Conservation (phyloP, 2,888 invertebrate species). For the Gastrophysa polygoni region DNA sequence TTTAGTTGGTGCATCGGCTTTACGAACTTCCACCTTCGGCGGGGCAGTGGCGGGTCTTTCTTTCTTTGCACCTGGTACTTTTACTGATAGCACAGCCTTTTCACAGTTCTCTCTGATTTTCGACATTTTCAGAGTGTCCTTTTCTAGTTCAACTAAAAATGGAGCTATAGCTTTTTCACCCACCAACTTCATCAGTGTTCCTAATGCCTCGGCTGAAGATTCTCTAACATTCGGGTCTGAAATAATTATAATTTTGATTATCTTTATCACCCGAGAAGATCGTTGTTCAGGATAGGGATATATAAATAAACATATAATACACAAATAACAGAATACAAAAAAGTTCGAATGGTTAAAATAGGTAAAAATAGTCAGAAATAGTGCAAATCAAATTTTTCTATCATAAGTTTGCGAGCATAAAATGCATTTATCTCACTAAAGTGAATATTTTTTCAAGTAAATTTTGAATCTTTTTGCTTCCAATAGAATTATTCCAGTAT, state of each 20-base stretch:
- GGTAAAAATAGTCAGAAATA: no score
- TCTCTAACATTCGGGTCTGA: conserved; percentile 89
- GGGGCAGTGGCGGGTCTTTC: conserved; percentile 63
- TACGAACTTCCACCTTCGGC: conserved; percentile 52
- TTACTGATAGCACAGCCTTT: conserved; percentile 86
- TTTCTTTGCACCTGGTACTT: conserved; percentile 69
- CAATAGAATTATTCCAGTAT: no score
- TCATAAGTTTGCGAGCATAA: no score
- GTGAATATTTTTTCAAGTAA: no score
- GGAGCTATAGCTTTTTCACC: conserved; percentile 89
- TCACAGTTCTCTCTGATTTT: conserved; percentile 95
- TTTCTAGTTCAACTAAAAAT: conserved; percentile 87
- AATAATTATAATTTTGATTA: conserved; percentile 15
- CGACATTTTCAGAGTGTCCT: conserved; percentile 87
- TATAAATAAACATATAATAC: no score
- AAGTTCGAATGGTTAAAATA: no score
- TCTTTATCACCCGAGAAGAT: no score
- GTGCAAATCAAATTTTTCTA: no score
- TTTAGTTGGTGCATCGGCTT: conserved; percentile 41
- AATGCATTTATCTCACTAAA: no score
- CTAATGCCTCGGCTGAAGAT: conserved; percentile 89
- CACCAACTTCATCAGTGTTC: conserved; percentile 91
- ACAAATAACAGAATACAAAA: no score
- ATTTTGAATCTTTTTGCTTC: no score
- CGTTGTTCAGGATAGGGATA: no score